A percentile compares a stretch with the other conserved stretches of the same genome.
Evolutionary conservation across 2,888 invertebrate species (phyloP).

Genomic region (Diaperis boleti): DNA sequence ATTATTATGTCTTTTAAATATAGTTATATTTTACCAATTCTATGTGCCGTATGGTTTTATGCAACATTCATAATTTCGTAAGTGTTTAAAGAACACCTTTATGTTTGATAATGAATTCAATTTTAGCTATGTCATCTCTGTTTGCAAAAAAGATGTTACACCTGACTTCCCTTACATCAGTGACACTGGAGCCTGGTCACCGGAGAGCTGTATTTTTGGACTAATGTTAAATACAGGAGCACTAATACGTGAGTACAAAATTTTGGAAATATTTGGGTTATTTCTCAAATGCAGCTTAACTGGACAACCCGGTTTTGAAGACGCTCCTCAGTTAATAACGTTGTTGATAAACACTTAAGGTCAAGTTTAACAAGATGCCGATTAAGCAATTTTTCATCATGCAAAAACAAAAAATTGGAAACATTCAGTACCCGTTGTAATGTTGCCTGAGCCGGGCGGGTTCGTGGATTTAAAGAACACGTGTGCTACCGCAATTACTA

Average conservation of each 20-base stretch:
- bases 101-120: background rate
- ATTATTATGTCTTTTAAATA: constrained; percentile 25
- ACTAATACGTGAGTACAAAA: constrained; percentile 34
- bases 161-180: constrained; percentile 38
- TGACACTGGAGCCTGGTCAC: constrained; percentile 74
- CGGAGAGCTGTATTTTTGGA: constrained; percentile 83
- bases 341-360: too few relatives aligned
- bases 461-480: too few relatives aligned
- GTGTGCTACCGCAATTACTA: too few relatives aligned
- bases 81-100: constrained; percentile 49
- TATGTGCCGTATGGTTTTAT: constrained; percentile 56
- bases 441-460: too few relatives aligned
- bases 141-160: constrained; percentile 28
- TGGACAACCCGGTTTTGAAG: too few relatives aligned
- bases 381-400: background rate
- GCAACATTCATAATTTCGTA: constrained; percentile 60
- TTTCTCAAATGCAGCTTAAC: too few relatives aligned
- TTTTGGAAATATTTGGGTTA: too few relatives aligned
- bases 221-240: constrained; percentile 70
- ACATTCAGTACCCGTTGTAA: too few relatives aligned
- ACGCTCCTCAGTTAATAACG: too few relatives aligned
- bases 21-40: constrained; percentile 54
- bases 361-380: background rate
- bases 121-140: constrained; percentile 31
- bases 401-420: background rate